Conservation (phyloP, 2,113 vertebrate genomes). For the Aepyceros melampus region DNA sequence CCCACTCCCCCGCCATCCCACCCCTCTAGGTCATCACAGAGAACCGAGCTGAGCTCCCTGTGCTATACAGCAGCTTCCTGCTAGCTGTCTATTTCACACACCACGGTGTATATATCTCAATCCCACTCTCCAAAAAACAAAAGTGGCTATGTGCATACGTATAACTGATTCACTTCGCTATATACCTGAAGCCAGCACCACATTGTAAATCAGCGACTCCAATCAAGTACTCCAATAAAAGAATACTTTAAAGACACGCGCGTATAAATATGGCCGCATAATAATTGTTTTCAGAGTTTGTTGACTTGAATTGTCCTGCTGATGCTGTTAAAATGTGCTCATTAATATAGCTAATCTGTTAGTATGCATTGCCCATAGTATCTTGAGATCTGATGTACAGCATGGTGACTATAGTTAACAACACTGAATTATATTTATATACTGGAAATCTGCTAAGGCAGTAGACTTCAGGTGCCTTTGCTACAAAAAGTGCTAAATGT, state of each 20-base stretch:
- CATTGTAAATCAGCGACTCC: not conserved
- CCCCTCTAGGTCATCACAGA: not conserved
- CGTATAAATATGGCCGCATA: not conserved
- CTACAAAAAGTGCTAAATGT: not conserved
- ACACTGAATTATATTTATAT: not conserved
- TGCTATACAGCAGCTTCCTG: not conserved
- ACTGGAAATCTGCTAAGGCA: not conserved
- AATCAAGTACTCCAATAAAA: not conserved
- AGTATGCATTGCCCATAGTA: not conserved
- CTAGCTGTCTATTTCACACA: not conserved
- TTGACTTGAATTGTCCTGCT: not conserved
- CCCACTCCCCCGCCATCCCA: accelerated
- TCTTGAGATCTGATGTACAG: not conserved
- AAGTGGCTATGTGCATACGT: not conserved
- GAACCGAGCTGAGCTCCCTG: not conserved
- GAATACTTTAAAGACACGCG: accelerated
- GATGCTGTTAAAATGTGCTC: not conserved
- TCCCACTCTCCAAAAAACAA: not conserved
- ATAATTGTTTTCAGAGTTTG: not conserved
- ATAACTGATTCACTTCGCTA: not conserved
- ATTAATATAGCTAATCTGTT: not conserved
- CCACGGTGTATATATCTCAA: accelerated
- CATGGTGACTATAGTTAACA: not conserved
- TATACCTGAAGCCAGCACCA: not conserved
- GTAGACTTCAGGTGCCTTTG: not conserved